phyloP scores from a whole-genome alignment of 2,113 vertebrate species.

The Thermophis baileyi region DNA sequence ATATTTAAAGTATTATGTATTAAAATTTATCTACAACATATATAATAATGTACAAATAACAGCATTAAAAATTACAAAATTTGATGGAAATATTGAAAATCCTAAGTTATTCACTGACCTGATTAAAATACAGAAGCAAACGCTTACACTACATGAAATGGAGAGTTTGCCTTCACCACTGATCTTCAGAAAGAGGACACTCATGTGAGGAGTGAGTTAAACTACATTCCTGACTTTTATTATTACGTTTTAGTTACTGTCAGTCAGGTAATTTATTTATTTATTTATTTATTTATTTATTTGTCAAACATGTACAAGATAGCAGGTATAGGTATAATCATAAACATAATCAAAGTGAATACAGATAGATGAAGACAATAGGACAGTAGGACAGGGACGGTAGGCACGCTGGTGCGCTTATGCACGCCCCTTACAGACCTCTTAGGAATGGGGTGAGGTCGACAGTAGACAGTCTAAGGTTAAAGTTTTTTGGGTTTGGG shows the following conservation, averaged over 20 bases:
- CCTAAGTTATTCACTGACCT: not conserved
- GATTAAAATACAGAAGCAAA: not conserved
- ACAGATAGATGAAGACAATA: too few relatives aligned
- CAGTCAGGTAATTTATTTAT: too few relatives aligned
- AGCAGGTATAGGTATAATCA: too few relatives aligned
- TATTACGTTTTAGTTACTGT: not conserved
- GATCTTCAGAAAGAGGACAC: not conserved
- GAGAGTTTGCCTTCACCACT: not conserved
- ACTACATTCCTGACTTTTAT: not conserved
- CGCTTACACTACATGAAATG: not conserved
- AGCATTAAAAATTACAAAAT: not conserved
- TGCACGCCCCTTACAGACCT: too few relatives aligned
- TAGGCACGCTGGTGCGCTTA: too few relatives aligned
- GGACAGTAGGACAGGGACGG: too few relatives aligned
- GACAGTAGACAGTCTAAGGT: too few relatives aligned
- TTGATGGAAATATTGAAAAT: not conserved
- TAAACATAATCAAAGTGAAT: too few relatives aligned
- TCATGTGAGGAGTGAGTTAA: not conserved
- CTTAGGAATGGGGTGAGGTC: too few relatives aligned
- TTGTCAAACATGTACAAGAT: too few relatives aligned
- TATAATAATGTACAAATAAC: not conserved
- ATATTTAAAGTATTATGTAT: not conserved
- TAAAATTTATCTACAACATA: not conserved
- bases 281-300: too few relatives aligned
- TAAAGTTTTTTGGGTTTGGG: too few relatives aligned